phyloP scores from a whole-genome alignment of 2,888 invertebrate species.

The Phortica okadai region DNA sequence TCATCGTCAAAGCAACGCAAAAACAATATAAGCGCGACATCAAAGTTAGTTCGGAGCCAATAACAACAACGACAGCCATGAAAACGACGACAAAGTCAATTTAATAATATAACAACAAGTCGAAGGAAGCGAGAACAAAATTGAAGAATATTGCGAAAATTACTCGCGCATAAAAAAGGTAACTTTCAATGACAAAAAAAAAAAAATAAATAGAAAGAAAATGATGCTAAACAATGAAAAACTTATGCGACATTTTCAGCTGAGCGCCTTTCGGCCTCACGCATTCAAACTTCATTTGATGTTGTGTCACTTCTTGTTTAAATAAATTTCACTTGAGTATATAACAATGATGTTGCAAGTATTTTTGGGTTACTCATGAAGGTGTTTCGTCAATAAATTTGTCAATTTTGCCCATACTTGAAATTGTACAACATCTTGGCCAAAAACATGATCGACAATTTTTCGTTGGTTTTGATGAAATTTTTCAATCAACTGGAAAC shows the following conservation, averaged over 20 bases:
- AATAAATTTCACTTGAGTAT: neutral
- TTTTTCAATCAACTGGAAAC: slow-evolving; percentile 14
- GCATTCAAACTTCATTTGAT: neutral
- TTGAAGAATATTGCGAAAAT: neutral
- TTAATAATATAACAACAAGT: no score
- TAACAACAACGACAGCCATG: neutral
- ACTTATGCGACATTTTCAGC: neutral
- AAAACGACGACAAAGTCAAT: neutral
- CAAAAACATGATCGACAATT: slow-evolving; percentile 12
- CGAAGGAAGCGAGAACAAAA: neutral
- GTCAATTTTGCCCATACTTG: neutral
- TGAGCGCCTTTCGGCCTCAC: no score
- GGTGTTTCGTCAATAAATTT: slow-evolving; percentile 7
- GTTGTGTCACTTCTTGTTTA: neutral
- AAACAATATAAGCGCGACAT: neutral
- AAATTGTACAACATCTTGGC: neutral
- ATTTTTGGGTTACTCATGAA: neutral
- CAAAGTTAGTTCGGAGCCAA: slow-evolving; percentile 9
- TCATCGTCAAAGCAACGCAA: neutral
- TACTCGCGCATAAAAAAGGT: neutral
- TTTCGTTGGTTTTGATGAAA: neutral
- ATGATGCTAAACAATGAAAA: neutral
- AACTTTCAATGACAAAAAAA: no score
- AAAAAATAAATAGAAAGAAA: neutral
- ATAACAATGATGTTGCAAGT: slow-evolving; percentile 10